These are phyloP conservation scores for Trachelus troglodyta DNA, from an alignment of 2,888 invertebrate species.

Conservation along the genomic window DNA sequence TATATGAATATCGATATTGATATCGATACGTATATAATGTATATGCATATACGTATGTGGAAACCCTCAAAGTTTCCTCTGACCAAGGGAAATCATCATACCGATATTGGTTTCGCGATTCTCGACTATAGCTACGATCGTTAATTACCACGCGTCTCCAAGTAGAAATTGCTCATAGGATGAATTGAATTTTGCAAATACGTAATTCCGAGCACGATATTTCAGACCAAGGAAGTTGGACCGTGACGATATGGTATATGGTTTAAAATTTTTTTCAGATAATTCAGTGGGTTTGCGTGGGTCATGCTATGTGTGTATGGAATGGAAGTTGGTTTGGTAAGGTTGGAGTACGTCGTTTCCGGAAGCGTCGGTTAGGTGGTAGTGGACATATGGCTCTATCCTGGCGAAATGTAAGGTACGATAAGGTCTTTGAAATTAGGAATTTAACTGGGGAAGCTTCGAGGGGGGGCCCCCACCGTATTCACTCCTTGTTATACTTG, in stretches of 20 bases:
- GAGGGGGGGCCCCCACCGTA: conserved; percentile 46
- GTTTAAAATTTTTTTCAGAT: background rate
- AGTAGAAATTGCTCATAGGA: background rate
- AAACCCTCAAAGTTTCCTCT: background rate
- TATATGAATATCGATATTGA: background rate
- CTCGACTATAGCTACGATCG: background rate
- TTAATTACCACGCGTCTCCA: background rate
- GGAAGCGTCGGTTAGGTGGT: conserved; percentile 10
- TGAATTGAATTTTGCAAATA: background rate
- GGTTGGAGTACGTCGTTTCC: background rate
- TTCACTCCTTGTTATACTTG: conserved; percentile 37
- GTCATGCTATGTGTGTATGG: background rate
- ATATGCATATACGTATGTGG: background rate
- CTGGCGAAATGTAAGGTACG: conserved; percentile 30
- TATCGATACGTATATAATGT: background rate
- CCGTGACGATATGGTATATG: background rate
- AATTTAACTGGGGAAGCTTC: conserved; percentile 50
- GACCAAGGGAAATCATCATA: background rate
- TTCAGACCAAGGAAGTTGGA: background rate
- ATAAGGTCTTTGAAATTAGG: conserved; percentile 31
- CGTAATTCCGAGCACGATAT: too few species aligned
- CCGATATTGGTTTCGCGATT: background rate
- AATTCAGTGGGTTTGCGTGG: background rate
- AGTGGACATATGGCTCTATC: conserved; percentile 33
- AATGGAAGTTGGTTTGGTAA: background rate